phyloP scores from a whole-genome alignment of 2,888 invertebrate genomes.

The Steinernema hermaphroditum region DNA sequence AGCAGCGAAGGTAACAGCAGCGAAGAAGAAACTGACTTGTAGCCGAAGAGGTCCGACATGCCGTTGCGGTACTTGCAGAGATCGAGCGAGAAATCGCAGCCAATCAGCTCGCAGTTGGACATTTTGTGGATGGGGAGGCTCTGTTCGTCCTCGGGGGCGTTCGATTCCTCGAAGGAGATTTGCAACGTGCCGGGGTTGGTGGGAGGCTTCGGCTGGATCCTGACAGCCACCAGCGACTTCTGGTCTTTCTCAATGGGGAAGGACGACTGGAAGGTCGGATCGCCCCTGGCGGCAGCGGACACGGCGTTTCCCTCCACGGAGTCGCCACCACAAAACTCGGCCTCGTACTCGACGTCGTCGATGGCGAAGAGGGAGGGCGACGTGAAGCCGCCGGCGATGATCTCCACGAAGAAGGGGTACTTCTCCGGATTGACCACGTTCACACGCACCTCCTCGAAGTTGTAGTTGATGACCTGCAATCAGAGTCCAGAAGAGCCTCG shows the following conservation, averaged over 20 bases:
- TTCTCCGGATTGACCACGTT: conserved; percentile 58
- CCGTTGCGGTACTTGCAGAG: conserved; percentile 51
- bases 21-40: conserved; percentile 26
- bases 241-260: conserved; percentile 18
- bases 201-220: conserved; percentile 14
- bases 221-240: conserved; percentile 24
- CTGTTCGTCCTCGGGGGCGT: neutral
- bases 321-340: conserved; percentile 48
- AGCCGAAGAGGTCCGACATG: conserved; percentile 30
- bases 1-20: too few species aligned
- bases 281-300: conserved; percentile 4
- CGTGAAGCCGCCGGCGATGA: conserved; percentile 50
- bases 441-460: conserved; percentile 45
- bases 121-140: conserved; percentile 35
- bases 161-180: conserved; percentile 8
- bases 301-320: conserved; percentile 8
- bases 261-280: conserved; percentile 3
- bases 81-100: conserved; percentile 47
- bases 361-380: conserved; percentile 50
- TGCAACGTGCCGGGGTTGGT: neutral
- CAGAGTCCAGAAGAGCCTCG: neutral
- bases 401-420: conserved; percentile 47
- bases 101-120: conserved; percentile 44
- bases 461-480: conserved; percentile 48
- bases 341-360: conserved; percentile 52